Conservation (phyloP, 2,888 invertebrate species). For the Lepetodrilus schrolli region DNA sequence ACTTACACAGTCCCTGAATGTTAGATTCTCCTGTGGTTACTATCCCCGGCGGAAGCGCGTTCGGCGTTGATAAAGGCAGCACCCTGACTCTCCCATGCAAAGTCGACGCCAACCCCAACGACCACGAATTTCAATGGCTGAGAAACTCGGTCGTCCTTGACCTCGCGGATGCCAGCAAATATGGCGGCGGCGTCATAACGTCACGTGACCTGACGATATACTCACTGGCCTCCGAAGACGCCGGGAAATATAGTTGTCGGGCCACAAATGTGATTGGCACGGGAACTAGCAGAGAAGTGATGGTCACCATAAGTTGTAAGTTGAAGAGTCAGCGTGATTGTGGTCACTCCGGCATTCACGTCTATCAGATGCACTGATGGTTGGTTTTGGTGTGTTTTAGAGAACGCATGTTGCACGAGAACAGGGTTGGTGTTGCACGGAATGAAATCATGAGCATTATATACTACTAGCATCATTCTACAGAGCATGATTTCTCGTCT, state of each 20-base stretch:
- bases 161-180: background rate
- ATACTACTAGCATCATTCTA: too few relatives aligned
- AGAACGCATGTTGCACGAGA: too few relatives aligned
- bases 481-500: too few relatives aligned
- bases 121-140: background rate
- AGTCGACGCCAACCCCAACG: background rate
- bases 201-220: background rate
- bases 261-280: background rate
- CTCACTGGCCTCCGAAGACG: background rate
- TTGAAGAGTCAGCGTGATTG: too few relatives aligned
- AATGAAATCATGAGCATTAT: too few relatives aligned
- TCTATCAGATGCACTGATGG: too few relatives aligned
- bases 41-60: background rate
- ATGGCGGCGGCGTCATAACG: background rate
- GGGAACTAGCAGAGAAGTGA: background rate
- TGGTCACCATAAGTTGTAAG: constrained; percentile 9
- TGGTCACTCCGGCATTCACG: too few relatives aligned
- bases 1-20: too few relatives aligned
- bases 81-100: background rate
- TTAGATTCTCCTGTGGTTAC: background rate
- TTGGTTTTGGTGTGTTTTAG: too few relatives aligned
- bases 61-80: background rate
- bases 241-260: background rate
- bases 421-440: too few relatives aligned
- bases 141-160: background rate